phyloP scores from a whole-genome alignment of 2,797 vertebrate genomes.

The Glossophaga mutica region DNA sequence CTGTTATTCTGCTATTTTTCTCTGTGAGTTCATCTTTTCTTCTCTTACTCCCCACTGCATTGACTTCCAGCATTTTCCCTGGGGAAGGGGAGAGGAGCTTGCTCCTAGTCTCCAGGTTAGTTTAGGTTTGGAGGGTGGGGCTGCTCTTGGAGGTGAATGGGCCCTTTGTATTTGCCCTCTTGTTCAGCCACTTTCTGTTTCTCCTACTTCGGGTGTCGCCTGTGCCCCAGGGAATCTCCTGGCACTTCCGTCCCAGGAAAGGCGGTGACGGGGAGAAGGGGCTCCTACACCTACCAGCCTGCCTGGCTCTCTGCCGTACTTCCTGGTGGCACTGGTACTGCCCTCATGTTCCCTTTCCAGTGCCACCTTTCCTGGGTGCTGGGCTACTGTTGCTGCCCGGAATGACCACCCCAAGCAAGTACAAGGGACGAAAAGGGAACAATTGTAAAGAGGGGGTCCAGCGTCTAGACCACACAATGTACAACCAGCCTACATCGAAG shows the following conservation, averaged over 20 bases:
- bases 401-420: background rate
- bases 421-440: background rate
- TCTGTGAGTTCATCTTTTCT: background rate
- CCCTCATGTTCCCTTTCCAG: background rate
- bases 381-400: background rate
- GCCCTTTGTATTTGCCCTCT: too few species aligned
- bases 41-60: background rate
- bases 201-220: background rate
- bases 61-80: background rate
- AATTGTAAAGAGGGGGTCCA: background rate
- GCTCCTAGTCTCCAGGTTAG: background rate
- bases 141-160: background rate
- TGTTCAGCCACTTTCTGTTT: background rate
- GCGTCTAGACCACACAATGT: background rate
- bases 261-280: background rate
- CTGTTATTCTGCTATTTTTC: background rate
- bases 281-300: too few species aligned
- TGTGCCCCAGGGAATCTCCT: background rate
- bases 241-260: background rate
- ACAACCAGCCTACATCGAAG: background rate
- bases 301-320: background rate
- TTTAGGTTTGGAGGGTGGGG: background rate
- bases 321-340: background rate
- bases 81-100: background rate
- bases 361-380: background rate